Evolutionary conservation across 2,888 invertebrate genomes (phyloP).

Genomic region (Drosophila longiperda): DNA sequence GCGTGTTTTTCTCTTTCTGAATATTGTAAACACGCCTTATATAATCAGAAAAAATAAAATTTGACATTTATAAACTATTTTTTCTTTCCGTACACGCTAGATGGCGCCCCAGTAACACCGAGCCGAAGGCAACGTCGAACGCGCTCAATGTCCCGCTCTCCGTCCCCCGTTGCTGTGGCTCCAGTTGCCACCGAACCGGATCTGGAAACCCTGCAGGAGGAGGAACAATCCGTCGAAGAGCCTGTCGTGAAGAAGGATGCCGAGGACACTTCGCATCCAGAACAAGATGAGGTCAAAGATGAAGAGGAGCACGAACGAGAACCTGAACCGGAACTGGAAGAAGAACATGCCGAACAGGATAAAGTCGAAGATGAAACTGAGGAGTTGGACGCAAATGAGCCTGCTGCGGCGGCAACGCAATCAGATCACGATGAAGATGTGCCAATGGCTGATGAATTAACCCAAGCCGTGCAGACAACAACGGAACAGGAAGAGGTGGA

Average conservation of each 20-base stretch:
- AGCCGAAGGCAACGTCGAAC: slow-evolving; percentile 82
- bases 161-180: slow-evolving; percentile 81
- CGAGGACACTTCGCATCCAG: slow-evolving; percentile 34
- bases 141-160: slow-evolving; percentile 83
- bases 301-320: slow-evolving; percentile 34
- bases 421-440: slow-evolving; percentile 33
- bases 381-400: slow-evolving; percentile 29
- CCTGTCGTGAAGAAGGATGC: slow-evolving; percentile 66
- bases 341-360: slow-evolving; percentile 21
- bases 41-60: slow-evolving; percentile 45
- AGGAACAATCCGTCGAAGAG: slow-evolving; percentile 58
- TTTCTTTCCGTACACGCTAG: slow-evolving; percentile 28
- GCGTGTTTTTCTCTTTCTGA: slow-evolving; percentile 42
- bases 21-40: slow-evolving; percentile 53
- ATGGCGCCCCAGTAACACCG: slow-evolving; percentile 79
- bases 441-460: slow-evolving; percentile 70
- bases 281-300: slow-evolving; percentile 67
- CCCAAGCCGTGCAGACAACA: slow-evolving; percentile 13
- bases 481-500: slow-evolving; percentile 7
- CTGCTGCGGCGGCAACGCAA: slow-evolving; percentile 23
- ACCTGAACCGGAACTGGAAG: slow-evolving; percentile 63
- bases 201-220: slow-evolving; percentile 79
- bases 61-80: slow-evolving; percentile 14
- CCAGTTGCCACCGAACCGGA: slow-evolving; percentile 74
- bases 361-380: slow-evolving; percentile 29